These are phyloP conservation scores for Nomada fabriciana DNA, from an alignment of 2,888 invertebrate genomes.

Conservation along the genomic window DNA sequence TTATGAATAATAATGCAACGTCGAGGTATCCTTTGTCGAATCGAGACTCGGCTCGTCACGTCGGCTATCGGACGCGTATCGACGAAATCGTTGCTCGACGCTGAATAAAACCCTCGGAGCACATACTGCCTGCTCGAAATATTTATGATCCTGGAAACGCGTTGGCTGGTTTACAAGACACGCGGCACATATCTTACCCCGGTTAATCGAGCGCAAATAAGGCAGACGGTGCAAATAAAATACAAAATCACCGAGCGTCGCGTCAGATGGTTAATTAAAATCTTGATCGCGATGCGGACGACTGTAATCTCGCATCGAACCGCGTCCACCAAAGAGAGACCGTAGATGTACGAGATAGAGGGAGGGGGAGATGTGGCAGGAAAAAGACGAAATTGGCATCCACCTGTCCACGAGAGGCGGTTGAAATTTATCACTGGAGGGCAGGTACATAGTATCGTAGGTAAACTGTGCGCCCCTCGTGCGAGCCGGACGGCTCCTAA, in stretches of 20 bases:
- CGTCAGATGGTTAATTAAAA: slow-evolving; percentile 35
- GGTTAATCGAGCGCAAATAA: neutral
- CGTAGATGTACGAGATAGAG: neutral
- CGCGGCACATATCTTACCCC: too few species aligned
- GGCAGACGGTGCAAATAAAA: neutral
- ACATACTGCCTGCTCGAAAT: too few species aligned
- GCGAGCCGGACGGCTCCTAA: slow-evolving; percentile 43
- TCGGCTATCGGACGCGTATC: slow-evolving; percentile 18
- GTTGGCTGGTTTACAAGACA: too few species aligned
- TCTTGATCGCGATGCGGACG: neutral
- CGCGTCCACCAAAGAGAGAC: neutral
- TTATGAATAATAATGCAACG: slow-evolving; percentile 67
- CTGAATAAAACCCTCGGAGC: too few species aligned
- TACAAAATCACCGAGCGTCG: neutral
- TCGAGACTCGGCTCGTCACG: slow-evolving; percentile 33
- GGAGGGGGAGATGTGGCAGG: neutral
- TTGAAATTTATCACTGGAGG: slow-evolving; percentile 58
- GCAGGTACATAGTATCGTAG: slow-evolving; percentile 61
- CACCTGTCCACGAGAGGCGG: slow-evolving; percentile 46
- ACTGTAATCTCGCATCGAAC: slow-evolving; percentile 12
- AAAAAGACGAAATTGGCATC: slow-evolving; percentile 30
- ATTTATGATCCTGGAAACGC: too few species aligned
- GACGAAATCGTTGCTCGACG: neutral
- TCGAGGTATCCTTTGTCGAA: slow-evolving; percentile 51
- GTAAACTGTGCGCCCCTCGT: slow-evolving; percentile 30